Percentiles rank a stretch among this genome's conserved stretches.
phyloP scores from a whole-genome alignment of 2,888 invertebrate species.

The Rotaria magnacalcarata region DNA sequence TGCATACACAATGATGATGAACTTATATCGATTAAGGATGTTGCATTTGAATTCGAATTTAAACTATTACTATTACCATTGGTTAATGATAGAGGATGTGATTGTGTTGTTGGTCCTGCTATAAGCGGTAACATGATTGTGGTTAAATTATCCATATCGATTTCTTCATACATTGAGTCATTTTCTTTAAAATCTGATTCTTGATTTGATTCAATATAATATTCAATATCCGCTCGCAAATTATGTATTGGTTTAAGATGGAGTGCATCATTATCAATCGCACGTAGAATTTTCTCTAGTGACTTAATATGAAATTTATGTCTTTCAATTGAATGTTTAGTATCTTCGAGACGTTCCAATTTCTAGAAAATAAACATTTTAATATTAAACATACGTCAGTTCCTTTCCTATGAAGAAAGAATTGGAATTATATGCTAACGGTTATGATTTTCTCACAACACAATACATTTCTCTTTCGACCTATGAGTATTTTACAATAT shows the following conservation, averaged over 20 bases:
- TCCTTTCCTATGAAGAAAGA: too few relatives aligned
- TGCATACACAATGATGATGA: not conserved
- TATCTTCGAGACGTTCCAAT: slow-evolving; percentile 19
- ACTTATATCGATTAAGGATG: not conserved
- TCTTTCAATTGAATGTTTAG: slow-evolving; percentile 55
- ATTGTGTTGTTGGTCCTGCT: not conserved
- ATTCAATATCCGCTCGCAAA: slow-evolving; percentile 94
- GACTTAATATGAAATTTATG: slow-evolving; percentile 95
- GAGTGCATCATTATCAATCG: slow-evolving; percentile 94
- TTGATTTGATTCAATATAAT: slow-evolving; percentile 88
- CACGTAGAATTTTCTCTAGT: slow-evolving; percentile 85
- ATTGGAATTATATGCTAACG: too few relatives aligned
- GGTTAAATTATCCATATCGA: slow-evolving; percentile 68
- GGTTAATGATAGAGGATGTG: not conserved
- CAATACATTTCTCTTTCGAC: too few relatives aligned
- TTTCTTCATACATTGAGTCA: slow-evolving; percentile 79
- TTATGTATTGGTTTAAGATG: slow-evolving; percentile 81
- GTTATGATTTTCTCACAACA: too few relatives aligned
- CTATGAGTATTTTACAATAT: too few relatives aligned
- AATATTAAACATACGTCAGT: too few relatives aligned
- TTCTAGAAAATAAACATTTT: slow-evolving; percentile 63
- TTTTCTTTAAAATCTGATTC: slow-evolving; percentile 93
- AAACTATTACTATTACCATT: not conserved
- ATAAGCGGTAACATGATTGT: not conserved
- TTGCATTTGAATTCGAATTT: not conserved